Conservation (phyloP, 2,797 vertebrate species). For the Centropyge bicolor region DNA sequence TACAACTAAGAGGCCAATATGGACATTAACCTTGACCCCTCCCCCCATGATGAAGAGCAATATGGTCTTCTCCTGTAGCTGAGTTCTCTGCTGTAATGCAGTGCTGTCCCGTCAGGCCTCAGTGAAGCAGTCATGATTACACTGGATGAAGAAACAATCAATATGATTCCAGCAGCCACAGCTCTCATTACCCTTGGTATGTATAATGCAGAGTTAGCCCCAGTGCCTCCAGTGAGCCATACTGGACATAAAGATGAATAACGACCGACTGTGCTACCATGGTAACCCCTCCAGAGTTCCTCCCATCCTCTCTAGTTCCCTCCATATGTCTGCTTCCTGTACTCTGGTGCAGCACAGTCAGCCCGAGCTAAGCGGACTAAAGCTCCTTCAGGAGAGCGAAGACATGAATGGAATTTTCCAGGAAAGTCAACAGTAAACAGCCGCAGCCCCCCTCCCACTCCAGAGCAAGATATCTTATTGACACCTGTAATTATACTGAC, state of each 20-base stretch:
- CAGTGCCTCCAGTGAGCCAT: slow-evolving; percentile 32
- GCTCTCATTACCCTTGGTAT: neutral
- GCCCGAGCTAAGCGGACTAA: slow-evolving; percentile 8
- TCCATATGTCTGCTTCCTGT: slow-evolving; percentile 1
- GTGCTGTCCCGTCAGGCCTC: neutral
- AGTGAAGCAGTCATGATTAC: neutral
- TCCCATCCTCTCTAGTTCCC: slow-evolving; percentile 3
- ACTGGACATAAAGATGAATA: slow-evolving; percentile 58
- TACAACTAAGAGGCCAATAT: neutral
- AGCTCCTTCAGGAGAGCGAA: neutral
- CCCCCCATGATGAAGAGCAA: neutral
- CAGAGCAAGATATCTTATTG: neutral
- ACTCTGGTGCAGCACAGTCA: slow-evolving; percentile 10
- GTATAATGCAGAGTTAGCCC: slow-evolving; percentile 15
- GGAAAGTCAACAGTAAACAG: neutral
- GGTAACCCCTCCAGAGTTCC: slow-evolving; percentile 47
- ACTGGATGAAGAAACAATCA: slow-evolving; percentile 24
- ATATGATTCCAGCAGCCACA: slow-evolving; percentile 15
- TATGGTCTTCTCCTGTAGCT: neutral
- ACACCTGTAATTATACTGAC: neutral
- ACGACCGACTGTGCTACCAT: slow-evolving; percentile 64
- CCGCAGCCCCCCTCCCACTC: neutral
- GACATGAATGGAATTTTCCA: slow-evolving; percentile 3
- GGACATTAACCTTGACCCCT: neutral
- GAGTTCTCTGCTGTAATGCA: neutral